Conservation (phyloP, 2,113 vertebrate species). For the Eptatretus burgeri region DNA sequence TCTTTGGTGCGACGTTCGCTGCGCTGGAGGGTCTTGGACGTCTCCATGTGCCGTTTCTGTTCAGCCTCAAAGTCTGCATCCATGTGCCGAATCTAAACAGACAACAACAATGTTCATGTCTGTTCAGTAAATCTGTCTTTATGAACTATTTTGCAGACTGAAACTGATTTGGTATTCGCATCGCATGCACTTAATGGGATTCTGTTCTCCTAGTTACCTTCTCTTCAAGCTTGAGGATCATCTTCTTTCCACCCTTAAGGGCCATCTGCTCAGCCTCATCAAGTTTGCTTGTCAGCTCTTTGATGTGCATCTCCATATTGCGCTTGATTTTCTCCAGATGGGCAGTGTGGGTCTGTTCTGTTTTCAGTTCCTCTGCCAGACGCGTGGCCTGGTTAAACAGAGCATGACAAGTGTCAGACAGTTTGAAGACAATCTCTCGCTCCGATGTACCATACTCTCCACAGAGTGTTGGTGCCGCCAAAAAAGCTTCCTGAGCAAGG, state of each 20-base stretch:
- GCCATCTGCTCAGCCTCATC: slow-evolving; percentile 23
- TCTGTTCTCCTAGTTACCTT: slow-evolving; percentile 13
- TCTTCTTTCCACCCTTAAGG: slow-evolving; percentile 18
- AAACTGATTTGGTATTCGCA: too few species aligned
- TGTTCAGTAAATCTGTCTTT: too few species aligned
- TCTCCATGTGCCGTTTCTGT: slow-evolving; percentile 19
- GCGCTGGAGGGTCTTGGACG: slow-evolving; percentile 18
- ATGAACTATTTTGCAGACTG: too few species aligned
- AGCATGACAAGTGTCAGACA: too few species aligned
- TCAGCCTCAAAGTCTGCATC: slow-evolving; percentile 20
- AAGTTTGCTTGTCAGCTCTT: slow-evolving; percentile 22
- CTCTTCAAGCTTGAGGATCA: slow-evolving; percentile 22
- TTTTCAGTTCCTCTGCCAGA: slow-evolving; percentile 24
- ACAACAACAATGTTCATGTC: not conserved
- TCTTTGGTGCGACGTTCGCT: slow-evolving; percentile 21
- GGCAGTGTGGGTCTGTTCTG: slow-evolving; percentile 21
- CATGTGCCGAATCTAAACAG: slow-evolving; percentile 18
- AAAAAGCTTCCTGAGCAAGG: too few species aligned
- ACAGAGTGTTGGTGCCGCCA: too few species aligned
- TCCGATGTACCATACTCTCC: too few species aligned
- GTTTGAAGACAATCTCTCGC: too few species aligned
- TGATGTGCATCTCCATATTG: slow-evolving; percentile 23
- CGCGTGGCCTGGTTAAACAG: slow-evolving; percentile 15
- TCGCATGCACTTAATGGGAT: slow-evolving; percentile 9
- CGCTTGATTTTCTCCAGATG: slow-evolving; percentile 37